phyloP scores from a whole-genome alignment of 2,888 invertebrate genomes.

The Venusia cambrica region DNA sequence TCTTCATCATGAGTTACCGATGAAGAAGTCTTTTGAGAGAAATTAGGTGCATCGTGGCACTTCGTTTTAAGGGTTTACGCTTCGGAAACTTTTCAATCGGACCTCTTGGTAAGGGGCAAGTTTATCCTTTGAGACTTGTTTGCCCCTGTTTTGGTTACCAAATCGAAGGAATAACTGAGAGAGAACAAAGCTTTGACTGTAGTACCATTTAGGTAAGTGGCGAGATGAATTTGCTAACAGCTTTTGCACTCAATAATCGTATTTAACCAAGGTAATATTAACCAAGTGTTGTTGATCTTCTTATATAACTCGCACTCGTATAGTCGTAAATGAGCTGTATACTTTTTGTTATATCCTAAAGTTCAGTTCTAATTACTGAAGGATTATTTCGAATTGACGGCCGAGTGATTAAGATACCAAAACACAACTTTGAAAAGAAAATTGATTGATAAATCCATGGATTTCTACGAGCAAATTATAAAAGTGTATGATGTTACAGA shows the following conservation, averaged over 20 bases:
- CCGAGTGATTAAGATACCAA: too few relatives aligned
- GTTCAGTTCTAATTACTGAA: too few relatives aligned
- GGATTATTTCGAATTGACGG: too few relatives aligned
- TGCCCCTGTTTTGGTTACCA: constrained; percentile 58
- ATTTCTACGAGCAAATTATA: too few relatives aligned
- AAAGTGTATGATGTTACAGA: constrained; percentile 17
- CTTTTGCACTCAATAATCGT: constrained; percentile 8
- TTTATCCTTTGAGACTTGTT: constrained; percentile 53
- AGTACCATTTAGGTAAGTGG: constrained; percentile 17
- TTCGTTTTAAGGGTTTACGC: constrained; percentile 50
- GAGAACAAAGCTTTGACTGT: constrained; percentile 38
- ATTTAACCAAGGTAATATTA: constrained; percentile 6
- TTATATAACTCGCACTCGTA: too few relatives aligned
- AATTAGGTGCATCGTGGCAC: constrained; percentile 44
- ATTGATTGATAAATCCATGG: too few relatives aligned
- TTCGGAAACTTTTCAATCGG: constrained; percentile 58
- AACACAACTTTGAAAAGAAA: neutral
- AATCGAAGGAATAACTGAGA: constrained; percentile 42
- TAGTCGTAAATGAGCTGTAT: too few relatives aligned
- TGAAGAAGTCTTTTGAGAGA: too few relatives aligned
- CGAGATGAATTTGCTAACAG: constrained; percentile 13
- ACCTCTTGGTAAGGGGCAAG: constrained; percentile 47
- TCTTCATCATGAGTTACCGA: too few relatives aligned
- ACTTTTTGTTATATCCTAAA: too few relatives aligned
- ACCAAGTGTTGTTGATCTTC: too few relatives aligned